These are phyloP conservation scores for Procambarus clarkii DNA, from an alignment of 1,140 invertebrate genomes.

Conservation along the genomic window DNA sequence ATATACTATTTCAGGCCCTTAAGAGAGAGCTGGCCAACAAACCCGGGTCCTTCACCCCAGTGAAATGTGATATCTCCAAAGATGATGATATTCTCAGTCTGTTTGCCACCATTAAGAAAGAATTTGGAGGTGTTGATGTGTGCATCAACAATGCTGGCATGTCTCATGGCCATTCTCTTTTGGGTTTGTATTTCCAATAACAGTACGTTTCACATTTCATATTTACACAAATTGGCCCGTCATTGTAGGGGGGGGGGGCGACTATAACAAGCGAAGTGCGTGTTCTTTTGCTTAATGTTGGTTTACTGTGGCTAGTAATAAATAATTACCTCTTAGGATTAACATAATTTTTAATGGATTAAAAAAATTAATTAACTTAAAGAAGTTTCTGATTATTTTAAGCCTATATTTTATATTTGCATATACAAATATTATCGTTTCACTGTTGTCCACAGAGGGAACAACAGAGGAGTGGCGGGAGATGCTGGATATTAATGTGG, in stretches of 20 bases:
- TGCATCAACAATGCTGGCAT: slow-evolving; percentile 76
- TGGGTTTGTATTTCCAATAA: neutral
- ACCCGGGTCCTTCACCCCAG: slow-evolving; percentile 50
- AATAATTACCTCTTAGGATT: no score
- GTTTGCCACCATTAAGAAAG: slow-evolving; percentile 73
- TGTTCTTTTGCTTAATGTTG: no score
- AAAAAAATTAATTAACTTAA: no score
- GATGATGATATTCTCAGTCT: slow-evolving; percentile 75
- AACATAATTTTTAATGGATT: no score
- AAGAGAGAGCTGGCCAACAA: slow-evolving; percentile 15
- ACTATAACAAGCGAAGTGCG: no score
- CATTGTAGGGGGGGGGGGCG: no score
- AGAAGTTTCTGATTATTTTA: no score
- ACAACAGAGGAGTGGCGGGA: slow-evolving; percentile 76
- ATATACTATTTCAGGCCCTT: slow-evolving; percentile 20
- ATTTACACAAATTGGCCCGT: no score
- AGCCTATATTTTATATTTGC: no score
- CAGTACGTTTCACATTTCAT: no score
- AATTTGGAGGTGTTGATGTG: slow-evolving; percentile 75
- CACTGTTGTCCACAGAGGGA: slow-evolving; percentile 73
- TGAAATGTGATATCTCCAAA: slow-evolving; percentile 75
- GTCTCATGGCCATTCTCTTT: slow-evolving; percentile 8
- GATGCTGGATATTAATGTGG: slow-evolving; percentile 83
- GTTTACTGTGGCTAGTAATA: no score
- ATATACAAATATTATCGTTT: no score